Evolutionary conservation across 2,888 invertebrate species (phyloP), one percentile per base, ranked within the genome.

Genomic region (Phlogophora meticulosa): DNA sequence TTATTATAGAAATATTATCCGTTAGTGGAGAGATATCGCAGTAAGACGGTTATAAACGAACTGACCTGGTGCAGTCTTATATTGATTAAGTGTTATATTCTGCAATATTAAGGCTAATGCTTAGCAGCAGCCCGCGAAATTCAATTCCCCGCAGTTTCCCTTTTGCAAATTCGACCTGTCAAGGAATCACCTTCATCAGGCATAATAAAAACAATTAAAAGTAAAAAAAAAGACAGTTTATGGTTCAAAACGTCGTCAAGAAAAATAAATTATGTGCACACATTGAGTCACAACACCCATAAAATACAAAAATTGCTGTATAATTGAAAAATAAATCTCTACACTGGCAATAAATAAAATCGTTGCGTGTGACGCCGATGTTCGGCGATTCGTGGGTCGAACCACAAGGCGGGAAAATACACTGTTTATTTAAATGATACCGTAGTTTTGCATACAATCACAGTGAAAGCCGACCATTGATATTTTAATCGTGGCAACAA

Each of bases 401-500:
- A 64, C 62, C 63, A 68, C 68, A 71, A 71, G 57, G 59, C 43
- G 51, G 69, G 67, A 69, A 81, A 82, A 82, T 72, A 65, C 57
- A 60, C 69, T 60, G 65, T 73, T 72, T 67, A 79, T 79, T 82
- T 80, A 81, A 81, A 76, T 74, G 62, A 69, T 57, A 32, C 70
- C 86, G 85, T 90, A 89, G 90, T 95, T n/a, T 94, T 92, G 95
- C 94, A 94, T 94, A 94, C 94, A 95, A 95, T 94, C 91, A 91
- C 78, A 86, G 94, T 88, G 94, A 95, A 95, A 95, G 94, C 76
- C 78, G 79, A 81, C 87, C 87, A 91, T 91, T 92, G 94, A 94
- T 93, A 93, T 93, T 94, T 92, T 94, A 94, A 94, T 94, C 92
- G 88, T 84, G 85, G 83, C 82, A 81, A 79, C 85, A 82, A 87